Percentiles rank a stretch among this genome's conserved stretches.
These are phyloP conservation scores for Rhorus exstirpatorius DNA, from an alignment of 2,888 invertebrate genomes.

Conservation along the genomic window DNA sequence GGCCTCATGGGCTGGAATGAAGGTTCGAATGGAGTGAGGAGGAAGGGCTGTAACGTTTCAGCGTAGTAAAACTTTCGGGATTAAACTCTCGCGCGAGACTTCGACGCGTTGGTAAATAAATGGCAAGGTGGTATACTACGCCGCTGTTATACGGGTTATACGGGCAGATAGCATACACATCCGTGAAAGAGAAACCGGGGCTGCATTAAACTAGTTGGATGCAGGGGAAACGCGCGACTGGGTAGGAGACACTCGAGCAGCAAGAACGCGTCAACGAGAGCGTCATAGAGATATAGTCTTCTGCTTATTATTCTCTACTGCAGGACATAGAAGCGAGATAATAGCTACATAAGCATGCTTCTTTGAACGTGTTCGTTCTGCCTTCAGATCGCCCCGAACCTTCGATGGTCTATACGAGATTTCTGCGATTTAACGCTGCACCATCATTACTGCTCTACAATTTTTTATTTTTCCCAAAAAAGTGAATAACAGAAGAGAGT, in stretches of 20 bases:
- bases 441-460: slow-evolving; percentile 50
- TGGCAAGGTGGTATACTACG: slow-evolving; percentile 42
- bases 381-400: background rate
- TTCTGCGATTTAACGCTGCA: slow-evolving; percentile 42
- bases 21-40: slow-evolving; percentile 34
- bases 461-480: slow-evolving; percentile 5
- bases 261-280: slow-evolving; percentile 43
- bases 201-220: slow-evolving; percentile 52
- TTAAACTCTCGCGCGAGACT: slow-evolving; percentile 67
- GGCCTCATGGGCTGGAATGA: slow-evolving; percentile 38
- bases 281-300: slow-evolving; percentile 36
- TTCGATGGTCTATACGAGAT: slow-evolving; percentile 28
- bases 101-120: slow-evolving; percentile 70
- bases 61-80: slow-evolving; percentile 69
- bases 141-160: slow-evolving; percentile 56
- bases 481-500: slow-evolving; percentile 8
- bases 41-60: slow-evolving; percentile 32
- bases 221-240: slow-evolving; percentile 33
- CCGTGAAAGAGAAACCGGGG: slow-evolving; percentile 26
- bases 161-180: slow-evolving; percentile 52
- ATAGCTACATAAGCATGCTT: slow-evolving; percentile 56
- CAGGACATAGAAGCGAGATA: slow-evolving; percentile 34
- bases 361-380: slow-evolving; percentile 43
- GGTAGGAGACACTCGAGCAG: slow-evolving; percentile 31
- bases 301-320: slow-evolving; percentile 4